phyloP scores from a whole-genome alignment of 2,797 vertebrate genomes.

The Antrozous pallidus region DNA sequence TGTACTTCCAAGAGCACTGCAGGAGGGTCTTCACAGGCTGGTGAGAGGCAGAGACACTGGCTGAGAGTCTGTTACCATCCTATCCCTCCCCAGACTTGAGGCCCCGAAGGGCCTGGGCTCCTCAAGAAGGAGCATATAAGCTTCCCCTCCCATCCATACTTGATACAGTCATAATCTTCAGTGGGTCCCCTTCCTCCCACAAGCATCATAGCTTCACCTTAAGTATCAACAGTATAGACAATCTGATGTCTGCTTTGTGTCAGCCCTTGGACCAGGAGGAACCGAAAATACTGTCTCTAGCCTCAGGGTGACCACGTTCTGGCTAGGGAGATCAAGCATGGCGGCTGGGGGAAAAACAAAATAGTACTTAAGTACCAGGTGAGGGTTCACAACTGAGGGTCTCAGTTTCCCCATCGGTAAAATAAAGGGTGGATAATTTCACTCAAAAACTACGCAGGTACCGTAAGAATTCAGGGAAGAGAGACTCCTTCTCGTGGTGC shows the following conservation, averaged over 20 bases:
- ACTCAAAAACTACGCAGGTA: not conserved
- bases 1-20: slow-evolving; percentile 63
- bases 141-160: not conserved
- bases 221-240: not conserved
- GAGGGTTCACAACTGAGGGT: not conserved
- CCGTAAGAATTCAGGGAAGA: not conserved
- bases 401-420: not conserved
- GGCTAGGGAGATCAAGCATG: not conserved
- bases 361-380: not conserved
- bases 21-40: slow-evolving; percentile 63
- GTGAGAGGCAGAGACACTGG: not conserved
- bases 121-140: not conserved
- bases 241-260: not conserved
- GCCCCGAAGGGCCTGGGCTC: not conserved
- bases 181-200: not conserved
- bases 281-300: not conserved
- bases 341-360: not conserved
- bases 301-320: not conserved
- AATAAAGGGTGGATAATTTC: not conserved
- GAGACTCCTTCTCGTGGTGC: not conserved
- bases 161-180: not conserved
- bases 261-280: not conserved
- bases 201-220: not conserved
- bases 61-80: not conserved
- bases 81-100: not conserved